These are phyloP conservation scores for Sapajus apella DNA, from an alignment of 2,113 vertebrate species.

Conservation along the genomic window DNA sequence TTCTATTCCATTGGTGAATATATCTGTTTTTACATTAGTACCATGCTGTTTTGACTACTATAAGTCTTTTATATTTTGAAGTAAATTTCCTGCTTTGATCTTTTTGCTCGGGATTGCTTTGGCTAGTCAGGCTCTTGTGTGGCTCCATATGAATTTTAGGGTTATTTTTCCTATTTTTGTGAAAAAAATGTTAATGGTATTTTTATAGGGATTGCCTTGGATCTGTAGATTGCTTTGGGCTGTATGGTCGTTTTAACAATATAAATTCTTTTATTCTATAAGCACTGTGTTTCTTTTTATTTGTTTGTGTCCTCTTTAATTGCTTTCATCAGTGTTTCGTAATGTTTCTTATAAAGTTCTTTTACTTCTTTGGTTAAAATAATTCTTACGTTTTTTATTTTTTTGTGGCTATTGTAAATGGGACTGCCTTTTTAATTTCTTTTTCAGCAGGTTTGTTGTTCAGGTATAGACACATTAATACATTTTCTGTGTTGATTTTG, in stretches of 20 bases:
- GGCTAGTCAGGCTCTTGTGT: not conserved
- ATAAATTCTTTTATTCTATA: not conserved
- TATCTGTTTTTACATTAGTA: not conserved
- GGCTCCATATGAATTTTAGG: not conserved
- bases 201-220: not conserved
- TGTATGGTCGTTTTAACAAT: not conserved
- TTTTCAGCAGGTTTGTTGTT: not conserved
- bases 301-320: not conserved
- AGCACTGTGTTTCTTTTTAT: not conserved
- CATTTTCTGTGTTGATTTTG: not conserved
- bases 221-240: not conserved
- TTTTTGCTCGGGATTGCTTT: not conserved
- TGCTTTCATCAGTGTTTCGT: not conserved
- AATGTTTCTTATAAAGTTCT: not conserved
- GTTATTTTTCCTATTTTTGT: not conserved
- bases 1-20: not conserved
- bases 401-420: not conserved
- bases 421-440: not conserved
- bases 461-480: not conserved
- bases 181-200: not conserved
- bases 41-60: not conserved
- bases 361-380: not conserved
- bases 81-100: not conserved
- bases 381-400: not conserved
- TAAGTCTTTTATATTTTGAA: not conserved